These are phyloP conservation scores for Eleginops maclovinus DNA, from an alignment of 2,113 vertebrate genomes.

Conservation along the genomic window DNA sequence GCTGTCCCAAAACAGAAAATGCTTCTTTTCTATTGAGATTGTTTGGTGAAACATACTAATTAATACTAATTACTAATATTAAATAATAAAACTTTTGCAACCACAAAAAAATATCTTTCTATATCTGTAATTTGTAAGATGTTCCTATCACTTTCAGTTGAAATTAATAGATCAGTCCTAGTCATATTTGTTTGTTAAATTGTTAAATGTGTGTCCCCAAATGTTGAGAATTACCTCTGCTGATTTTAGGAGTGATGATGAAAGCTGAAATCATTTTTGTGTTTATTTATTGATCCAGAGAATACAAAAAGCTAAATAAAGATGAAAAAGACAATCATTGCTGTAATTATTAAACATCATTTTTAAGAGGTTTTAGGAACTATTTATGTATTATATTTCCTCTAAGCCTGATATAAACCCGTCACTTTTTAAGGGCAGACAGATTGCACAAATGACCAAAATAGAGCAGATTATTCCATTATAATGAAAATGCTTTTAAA, in stretches of 20 bases:
- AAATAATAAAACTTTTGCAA: no score
- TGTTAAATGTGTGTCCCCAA: neutral
- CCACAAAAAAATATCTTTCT: no score
- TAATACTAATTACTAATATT: no score
- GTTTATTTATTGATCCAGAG: neutral
- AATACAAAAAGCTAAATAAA: neutral
- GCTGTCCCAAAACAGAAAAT: no score
- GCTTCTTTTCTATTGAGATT: no score
- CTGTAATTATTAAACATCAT: neutral
- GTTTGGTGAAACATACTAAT: no score
- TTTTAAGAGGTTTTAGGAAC: no score
- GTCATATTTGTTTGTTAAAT: neutral
- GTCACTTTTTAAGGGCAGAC: neutral
- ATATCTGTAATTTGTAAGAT: no score
- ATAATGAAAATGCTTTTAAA: neutral
- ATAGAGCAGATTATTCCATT: neutral
- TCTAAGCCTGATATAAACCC: neutral
- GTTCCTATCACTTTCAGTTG: no score
- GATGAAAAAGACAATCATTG: neutral
- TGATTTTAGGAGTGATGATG: neutral
- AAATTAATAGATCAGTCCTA: no score
- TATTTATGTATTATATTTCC: neutral
- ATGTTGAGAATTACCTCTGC: neutral
- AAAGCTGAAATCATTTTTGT: neutral
- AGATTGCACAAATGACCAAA: neutral